Evolutionary conservation across 2,113 vertebrate genomes (phyloP).

Genomic region (Nerophis ophidion): DNA sequence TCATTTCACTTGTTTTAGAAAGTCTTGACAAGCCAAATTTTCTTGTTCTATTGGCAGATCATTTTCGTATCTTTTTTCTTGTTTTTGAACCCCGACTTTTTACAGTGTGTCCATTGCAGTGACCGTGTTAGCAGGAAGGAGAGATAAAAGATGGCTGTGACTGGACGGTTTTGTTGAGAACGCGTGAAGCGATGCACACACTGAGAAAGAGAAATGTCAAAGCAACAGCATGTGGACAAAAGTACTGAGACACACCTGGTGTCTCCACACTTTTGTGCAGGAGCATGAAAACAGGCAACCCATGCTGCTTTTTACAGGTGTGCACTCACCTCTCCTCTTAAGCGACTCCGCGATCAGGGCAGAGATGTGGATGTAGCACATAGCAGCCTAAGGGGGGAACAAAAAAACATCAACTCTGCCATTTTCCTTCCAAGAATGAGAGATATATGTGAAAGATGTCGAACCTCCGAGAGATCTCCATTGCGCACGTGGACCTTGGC

Average conservation of each 20-base stretch:
- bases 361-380: slow-evolving; percentile 98
- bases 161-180: slow-evolving; percentile 7
- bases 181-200: slow-evolving; percentile 20
- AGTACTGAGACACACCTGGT: neutral
- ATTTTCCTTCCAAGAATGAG: neutral
- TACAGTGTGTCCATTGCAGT: too few relatives aligned
- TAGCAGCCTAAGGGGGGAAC: slow-evolving; percentile 80
- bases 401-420: neutral
- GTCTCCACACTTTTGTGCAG: neutral
- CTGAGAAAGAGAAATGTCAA: neutral
- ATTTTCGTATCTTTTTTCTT: too few relatives aligned
- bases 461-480: slow-evolving; percentile 94
- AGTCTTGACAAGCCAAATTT: too few relatives aligned
- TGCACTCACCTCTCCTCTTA: slow-evolving; percentile 89
- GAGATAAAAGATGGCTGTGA: slow-evolving; percentile 7
- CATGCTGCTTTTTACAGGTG: neutral
- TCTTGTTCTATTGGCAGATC: too few relatives aligned
- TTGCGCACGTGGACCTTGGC: slow-evolving; percentile 94
- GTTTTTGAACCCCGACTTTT: too few relatives aligned
- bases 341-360: slow-evolving; percentile 95
- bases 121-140: slow-evolving; percentile 20
- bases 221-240: slow-evolving; percentile 4
- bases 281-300: neutral
- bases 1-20: too few relatives aligned
- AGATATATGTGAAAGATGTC: neutral